Base-by-base conservation (phyloP, 2,113 vertebrate genomes). In the Piprites chloris region DNA sequence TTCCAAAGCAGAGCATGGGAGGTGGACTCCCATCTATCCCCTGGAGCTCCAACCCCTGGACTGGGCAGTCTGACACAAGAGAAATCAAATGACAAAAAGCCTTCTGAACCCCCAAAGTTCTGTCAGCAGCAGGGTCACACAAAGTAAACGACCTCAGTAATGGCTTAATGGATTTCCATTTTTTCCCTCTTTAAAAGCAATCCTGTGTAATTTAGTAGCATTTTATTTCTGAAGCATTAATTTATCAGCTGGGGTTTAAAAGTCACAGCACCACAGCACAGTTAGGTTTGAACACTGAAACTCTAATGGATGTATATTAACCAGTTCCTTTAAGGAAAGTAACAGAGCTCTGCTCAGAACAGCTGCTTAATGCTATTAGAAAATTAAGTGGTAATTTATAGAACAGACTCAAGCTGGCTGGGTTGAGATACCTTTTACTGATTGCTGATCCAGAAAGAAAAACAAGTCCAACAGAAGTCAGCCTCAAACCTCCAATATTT, bases 311-410 rank as follows among this genome's bases (percentile, higher is more conserved):
- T 14, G 3, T 32, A 55, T 92, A 55, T 92, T 73, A 85, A 93
- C 84, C 56, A 71, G 82, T 6, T 73, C 47, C 62, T 96, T 68
- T 42, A 82, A 68, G 49, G 44, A 73, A 85, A 79, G n/a, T 33
- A 74, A 55, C 49, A 74, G 50, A 72, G 39, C 72, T 72, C 74
- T 52, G 33, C 62, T 67, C 24, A 67, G 32, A 86, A 24, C 24
- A 91, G 69, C 56, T 37, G 58, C 76, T 76, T 96, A 91, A 97
- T 77, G 73, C 90, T 85, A 71, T 95, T 80, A 87, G 44, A 92
- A 95, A 96, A 96, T 93, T 65, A 95, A 84, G 80, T 6, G 26
- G 85, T 85, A 84, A 91, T 96, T 96, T 89, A 91, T 71, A 91
- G 89, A 68, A 76, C 52, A 44, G 47, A 28, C 65, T 59, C 72